Evolutionary conservation across 2,888 invertebrate species (phyloP).

Genomic region (Linnaemya vulpina): DNA sequence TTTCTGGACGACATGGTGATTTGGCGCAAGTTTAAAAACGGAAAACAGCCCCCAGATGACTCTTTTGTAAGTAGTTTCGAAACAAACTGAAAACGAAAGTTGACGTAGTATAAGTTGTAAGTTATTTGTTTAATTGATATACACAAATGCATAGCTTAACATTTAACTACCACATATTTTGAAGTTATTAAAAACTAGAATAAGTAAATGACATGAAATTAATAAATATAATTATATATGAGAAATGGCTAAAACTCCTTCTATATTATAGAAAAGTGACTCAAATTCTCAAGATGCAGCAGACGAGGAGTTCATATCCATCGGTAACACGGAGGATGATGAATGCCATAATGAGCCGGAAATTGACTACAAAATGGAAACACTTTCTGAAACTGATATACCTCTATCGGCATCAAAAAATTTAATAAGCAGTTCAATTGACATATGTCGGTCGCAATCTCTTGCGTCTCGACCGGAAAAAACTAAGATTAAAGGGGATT

Average conservation of each 20-base stretch:
- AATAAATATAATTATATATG: too few relatives aligned
- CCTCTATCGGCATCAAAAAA: neutral
- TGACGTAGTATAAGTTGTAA: too few relatives aligned
- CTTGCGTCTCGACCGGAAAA: neutral
- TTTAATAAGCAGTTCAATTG: neutral
- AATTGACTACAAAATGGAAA: slow-evolving; percentile 30
- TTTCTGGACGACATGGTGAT: slow-evolving; percentile 69
- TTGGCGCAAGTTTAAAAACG: slow-evolving; percentile 33
- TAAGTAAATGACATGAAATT: too few relatives aligned
- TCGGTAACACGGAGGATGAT: neutral
- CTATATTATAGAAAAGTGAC: too few relatives aligned
- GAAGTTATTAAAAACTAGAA: too few relatives aligned
- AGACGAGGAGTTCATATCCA: too few relatives aligned
- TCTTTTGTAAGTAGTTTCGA: slow-evolving; percentile 10
- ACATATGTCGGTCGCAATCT: neutral
- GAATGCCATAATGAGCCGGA: neutral
- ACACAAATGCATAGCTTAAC: too few relatives aligned
- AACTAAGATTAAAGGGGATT: neutral
- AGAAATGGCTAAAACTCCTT: too few relatives aligned
- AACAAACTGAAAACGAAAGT: neutral
- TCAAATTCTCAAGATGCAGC: too few relatives aligned
- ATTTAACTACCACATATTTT: too few relatives aligned
- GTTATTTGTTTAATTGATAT: too few relatives aligned
- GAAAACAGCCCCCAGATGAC: neutral
- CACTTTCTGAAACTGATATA: neutral